These are phyloP conservation scores for Aphelenchoides fujianensis DNA, from an alignment of 1,140 invertebrate genomes.

Conservation along the genomic window DNA sequence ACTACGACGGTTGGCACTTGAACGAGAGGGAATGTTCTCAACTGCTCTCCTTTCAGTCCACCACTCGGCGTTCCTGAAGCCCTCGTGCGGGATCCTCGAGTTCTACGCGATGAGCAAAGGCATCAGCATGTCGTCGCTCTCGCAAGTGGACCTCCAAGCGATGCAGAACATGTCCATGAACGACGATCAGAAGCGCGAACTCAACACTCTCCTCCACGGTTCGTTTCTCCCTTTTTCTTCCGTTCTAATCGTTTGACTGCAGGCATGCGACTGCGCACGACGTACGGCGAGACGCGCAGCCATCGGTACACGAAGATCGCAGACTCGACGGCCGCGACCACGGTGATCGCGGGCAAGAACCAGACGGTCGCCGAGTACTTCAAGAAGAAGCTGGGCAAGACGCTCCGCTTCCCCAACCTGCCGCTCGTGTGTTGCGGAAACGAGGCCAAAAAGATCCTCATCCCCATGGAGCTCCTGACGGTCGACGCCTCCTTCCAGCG, in stretches of 20 bases:
- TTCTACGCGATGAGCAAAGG: slow-evolving; percentile 11
- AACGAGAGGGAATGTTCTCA: neutral
- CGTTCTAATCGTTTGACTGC: no score
- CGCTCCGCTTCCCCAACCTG: slow-evolving; percentile 12
- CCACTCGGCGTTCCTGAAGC: slow-evolving; percentile 3
- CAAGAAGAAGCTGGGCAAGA: neutral
- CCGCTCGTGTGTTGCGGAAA: neutral
- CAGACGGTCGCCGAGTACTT: slow-evolving; percentile 16
- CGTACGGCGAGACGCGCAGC: neutral
- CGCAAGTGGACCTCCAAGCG: no score
- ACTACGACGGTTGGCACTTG: slow-evolving; percentile 5
- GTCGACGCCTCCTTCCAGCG: slow-evolving; percentile 8
- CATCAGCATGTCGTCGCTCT: neutral
- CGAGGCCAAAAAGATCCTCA: slow-evolving; percentile 9
- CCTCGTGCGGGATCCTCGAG: neutral
- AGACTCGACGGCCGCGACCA: neutral
- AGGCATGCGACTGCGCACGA: slow-evolving; percentile 1
- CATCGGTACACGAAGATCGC: slow-evolving; percentile 1
- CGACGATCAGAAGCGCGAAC: slow-evolving; percentile 12
- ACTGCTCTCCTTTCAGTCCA: neutral
- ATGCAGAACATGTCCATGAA: neutral
- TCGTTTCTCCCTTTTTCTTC: no score
- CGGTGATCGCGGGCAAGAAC: neutral
- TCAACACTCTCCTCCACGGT: neutral
- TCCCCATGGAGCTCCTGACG: slow-evolving; percentile 19